Evolutionary conservation across 2,888 invertebrate species (phyloP), one percentile per base, ranked within the genome.

Genomic region (Charanyca ferruginea): DNA sequence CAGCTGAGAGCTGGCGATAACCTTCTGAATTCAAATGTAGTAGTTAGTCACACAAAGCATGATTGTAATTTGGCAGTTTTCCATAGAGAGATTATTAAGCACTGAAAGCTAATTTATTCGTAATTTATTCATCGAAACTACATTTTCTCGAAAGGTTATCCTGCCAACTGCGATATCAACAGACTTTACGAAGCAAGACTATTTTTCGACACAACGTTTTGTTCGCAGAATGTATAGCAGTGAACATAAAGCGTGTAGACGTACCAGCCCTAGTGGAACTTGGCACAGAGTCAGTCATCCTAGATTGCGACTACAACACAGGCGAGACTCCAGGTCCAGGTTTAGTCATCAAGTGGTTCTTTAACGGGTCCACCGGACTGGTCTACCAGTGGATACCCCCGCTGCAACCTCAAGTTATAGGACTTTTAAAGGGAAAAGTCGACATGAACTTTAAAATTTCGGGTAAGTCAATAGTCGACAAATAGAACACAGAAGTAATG

Each of bases 381-480:
- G 94, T 95, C 45, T 95, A 95, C 81, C 95, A 95, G 76, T 95
- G 95, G 95, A 95, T 95, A 78, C 95, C 95, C 9, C 94, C 95
- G 0, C 78, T 90, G 75, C 86, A 87, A 65, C 95, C 95, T 35
- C 95, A 95, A 83, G 93, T 93, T 60, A 90, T 95, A 42, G 95
- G 95, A 63, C 88, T 95, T 47, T 85, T 95, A 54, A 95, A 95
- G 81, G 95, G 94, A 44, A 94, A 93, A 83, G 92, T 95, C 53
- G 95, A 95, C 61, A 86, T 93, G 69, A 87, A 84, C 59, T 95
- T 93, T 76, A 93, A 84, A 73, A 92, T 94, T 69, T 94, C 95
- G 41, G 94, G 95, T 95, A 79, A 87, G 89, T 65, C 3, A n/a
- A 28, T 3, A 53, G 13, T 25, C 11, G 38, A 28, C 32, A 45